Conservation (phyloP, 2,797 vertebrate genomes). For the Sarcophilus harrisii region DNA sequence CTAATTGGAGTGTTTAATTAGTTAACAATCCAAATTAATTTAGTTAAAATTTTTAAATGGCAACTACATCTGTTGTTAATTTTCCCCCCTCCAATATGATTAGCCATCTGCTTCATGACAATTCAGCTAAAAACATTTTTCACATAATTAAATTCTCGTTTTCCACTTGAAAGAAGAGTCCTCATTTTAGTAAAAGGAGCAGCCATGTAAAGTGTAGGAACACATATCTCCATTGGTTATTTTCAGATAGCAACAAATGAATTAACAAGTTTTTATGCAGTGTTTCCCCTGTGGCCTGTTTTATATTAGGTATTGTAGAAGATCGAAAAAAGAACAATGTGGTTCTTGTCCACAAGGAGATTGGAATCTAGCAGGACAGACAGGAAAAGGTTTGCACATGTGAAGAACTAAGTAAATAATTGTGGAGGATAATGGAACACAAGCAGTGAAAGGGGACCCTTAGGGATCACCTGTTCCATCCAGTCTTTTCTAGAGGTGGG, state of each 20-base stretch:
- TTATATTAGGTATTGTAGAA: not conserved
- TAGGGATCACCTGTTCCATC: not conserved
- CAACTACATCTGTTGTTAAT: constrained; percentile 40
- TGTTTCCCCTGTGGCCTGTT: not conserved
- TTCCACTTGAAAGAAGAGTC: constrained; percentile 59
- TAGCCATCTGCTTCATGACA: constrained; percentile 64
- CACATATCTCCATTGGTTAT: not conserved
- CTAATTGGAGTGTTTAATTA: constrained; percentile 18
- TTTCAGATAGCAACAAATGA: not conserved
- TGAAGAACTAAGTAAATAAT: not conserved
- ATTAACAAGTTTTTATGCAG: not conserved
- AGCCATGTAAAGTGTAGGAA: not conserved
- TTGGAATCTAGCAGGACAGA: not conserved
- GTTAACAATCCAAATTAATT: constrained; percentile 40
- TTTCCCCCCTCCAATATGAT: constrained; percentile 35
- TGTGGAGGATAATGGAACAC: not conserved
- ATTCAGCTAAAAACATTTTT: constrained; percentile 51
- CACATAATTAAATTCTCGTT: constrained; percentile 49
- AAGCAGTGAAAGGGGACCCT: not conserved
- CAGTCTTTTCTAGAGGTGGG: not conserved
- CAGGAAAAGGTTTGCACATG: not conserved
- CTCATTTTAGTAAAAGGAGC: not conserved
- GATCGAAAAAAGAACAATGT: not conserved
- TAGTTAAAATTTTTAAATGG: constrained; percentile 51
- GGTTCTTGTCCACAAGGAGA: not conserved